phyloP scores from a whole-genome alignment of 2,797 vertebrate species.

The Cirrhinus mrigala region DNA sequence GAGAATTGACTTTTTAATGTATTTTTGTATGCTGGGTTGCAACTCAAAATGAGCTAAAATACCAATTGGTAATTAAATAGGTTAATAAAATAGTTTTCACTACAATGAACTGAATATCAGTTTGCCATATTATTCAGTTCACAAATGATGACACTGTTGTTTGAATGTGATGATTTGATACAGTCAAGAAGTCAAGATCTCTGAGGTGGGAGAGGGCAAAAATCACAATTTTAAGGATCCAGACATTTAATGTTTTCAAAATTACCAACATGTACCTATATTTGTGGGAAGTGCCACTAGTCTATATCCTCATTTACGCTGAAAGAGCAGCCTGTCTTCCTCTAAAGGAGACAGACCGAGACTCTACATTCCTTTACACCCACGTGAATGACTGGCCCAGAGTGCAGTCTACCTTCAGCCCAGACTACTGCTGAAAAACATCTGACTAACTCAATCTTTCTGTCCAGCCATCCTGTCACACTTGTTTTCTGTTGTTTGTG shows the following conservation, averaged over 20 bases:
- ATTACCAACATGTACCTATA: neutral
- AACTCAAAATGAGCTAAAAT: too few relatives aligned
- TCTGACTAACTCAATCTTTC: neutral
- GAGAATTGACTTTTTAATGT: too few relatives aligned
- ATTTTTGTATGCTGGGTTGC: too few relatives aligned
- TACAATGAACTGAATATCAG: neutral
- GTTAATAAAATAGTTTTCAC: neutral
- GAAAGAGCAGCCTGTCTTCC: constrained; percentile 13
- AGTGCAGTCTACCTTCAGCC: constrained; percentile 30
- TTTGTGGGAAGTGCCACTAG: neutral
- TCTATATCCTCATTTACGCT: neutral
- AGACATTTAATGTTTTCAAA: neutral
- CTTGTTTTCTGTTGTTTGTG: neutral
- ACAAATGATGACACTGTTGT: neutral
- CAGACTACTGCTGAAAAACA: constrained; percentile 8
- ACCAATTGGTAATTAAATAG: neutral
- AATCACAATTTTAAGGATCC: neutral
- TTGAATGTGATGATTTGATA: neutral
- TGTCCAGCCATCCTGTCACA: neutral
- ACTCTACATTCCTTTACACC: constrained; percentile 48
- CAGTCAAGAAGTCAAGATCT: neutral
- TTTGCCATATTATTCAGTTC: neutral
- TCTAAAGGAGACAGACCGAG: constrained; percentile 19
- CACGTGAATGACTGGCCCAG: constrained; percentile 31
- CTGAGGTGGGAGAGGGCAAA: neutral